Base-by-base conservation (phyloP, 2,888 invertebrate genomes). In the Tiphia femorata region DNA sequence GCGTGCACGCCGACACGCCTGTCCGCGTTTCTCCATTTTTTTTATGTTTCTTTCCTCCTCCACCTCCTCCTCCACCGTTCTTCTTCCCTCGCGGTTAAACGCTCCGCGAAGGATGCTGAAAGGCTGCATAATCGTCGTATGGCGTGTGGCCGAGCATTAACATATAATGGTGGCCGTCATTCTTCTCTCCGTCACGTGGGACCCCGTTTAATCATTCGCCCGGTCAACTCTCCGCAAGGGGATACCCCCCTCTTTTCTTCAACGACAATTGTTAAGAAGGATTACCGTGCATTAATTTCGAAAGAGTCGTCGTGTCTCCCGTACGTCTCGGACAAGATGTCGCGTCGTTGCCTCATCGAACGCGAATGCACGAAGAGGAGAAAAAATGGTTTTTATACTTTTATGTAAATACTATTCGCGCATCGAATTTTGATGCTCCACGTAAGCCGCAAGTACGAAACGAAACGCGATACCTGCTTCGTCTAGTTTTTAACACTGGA, bases 81-180 rank as follows among this genome's bases (percentile, higher is more conserved):
- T 41, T 41, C 16, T 19, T 20, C 23, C 48, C 27, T 29, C 17
- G 16, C 38, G 41, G 54, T 53, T n/a, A 71, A 73, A 73, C 72
- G 67, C 67, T 57, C 71, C 69, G 63, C 64, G 59, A 58, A 61
- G 49, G 53, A 64, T 48, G 62, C 61, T 59, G 70, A 70, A 62
- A 63, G 67, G 61, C 50, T 52, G 73, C 73, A 67, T 80, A 80
- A 81, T 80, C 78, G 74, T 72, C 61, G 73, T 75, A 76, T 80
- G 72, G 78, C 79, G 79, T 80, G 81, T 76, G 67, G 72, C 72
- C 69, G 60, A 64, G 62, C 81, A 81, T 81, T 80, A 80, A 80
- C 80, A 79, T 73, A 71, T 71, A 73, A 72, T 78, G 75, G 71
- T 75, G 75, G 72, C 72, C 71, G 77, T 70, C 71, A 72, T 72